Conservation (phyloP, 2,797 vertebrate species). For the Pseudotriccus pelzelni region DNA sequence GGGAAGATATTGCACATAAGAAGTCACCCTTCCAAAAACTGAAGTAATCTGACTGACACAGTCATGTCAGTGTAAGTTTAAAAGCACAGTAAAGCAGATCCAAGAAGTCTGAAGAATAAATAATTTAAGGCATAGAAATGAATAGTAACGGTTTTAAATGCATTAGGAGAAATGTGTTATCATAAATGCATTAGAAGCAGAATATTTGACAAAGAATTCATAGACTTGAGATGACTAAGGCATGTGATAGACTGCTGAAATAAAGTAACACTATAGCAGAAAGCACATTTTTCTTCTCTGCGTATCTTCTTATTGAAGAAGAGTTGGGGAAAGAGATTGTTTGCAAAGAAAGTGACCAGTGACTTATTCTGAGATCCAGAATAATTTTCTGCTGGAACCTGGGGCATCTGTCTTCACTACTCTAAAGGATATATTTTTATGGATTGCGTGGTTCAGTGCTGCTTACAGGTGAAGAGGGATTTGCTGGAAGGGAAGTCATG, state of each 20-base stretch:
- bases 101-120: background rate
- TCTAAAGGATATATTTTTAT: background rate
- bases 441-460: background rate
- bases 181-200: background rate
- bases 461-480: background rate
- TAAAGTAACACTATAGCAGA: background rate
- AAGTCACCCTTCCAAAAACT: background rate
- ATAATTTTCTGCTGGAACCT: background rate
- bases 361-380: background rate
- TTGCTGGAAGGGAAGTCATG: background rate
- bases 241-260: background rate
- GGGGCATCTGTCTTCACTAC: background rate
- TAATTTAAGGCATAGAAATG: background rate
- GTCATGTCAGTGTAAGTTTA: background rate
- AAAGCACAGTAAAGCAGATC: background rate
- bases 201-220: background rate
- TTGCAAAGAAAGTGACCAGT: background rate
- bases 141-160: background rate
- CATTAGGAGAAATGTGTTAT: background rate
- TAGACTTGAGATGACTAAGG: background rate
- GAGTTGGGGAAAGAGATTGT: background rate
- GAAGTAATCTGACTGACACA: background rate
- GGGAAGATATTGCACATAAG: background rate
- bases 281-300: background rate
- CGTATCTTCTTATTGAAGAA: background rate